Conservation (phyloP, 2,113 vertebrate species). For the Agapornis roseicollis region DNA sequence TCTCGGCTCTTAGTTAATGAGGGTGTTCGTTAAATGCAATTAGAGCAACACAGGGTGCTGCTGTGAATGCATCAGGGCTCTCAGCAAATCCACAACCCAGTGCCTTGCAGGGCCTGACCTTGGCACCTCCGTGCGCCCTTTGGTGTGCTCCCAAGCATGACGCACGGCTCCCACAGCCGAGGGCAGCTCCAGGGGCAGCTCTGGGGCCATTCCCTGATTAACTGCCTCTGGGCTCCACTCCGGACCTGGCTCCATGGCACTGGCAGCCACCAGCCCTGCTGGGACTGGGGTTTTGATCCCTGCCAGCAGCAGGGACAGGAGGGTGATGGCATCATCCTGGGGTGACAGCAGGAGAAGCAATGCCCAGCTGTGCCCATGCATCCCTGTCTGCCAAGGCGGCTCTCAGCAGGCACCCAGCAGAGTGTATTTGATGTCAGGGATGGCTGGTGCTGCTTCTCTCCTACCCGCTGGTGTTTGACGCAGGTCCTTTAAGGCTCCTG, state of each 20-base stretch:
- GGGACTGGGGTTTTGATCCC: rapidly evolving
- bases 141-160: rapidly evolving
- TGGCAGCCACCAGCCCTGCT: background rate
- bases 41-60: background rate
- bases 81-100: rapidly evolving
- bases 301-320: rapidly evolving
- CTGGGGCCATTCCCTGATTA: background rate
- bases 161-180: rapidly evolving
- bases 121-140: background rate
- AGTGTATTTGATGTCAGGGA: background rate
- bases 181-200: background rate
- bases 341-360: rapidly evolving
- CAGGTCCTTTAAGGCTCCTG: background rate
- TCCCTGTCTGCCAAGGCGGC: background rate
- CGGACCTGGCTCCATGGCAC: rapidly evolving
- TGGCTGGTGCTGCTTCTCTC: background rate
- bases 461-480: background rate
- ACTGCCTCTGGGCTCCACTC: background rate
- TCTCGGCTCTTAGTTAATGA: background rate
- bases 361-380: background rate
- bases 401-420: background rate
- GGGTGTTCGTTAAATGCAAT: background rate
- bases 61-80: background rate
- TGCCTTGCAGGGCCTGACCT: background rate
- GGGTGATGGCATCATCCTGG: background rate